A percentile compares a stretch with the other conserved stretches of the same genome.
These are phyloP conservation scores for Erebia epiphron DNA, from an alignment of 2,888 invertebrate genomes.

Conservation along the genomic window DNA sequence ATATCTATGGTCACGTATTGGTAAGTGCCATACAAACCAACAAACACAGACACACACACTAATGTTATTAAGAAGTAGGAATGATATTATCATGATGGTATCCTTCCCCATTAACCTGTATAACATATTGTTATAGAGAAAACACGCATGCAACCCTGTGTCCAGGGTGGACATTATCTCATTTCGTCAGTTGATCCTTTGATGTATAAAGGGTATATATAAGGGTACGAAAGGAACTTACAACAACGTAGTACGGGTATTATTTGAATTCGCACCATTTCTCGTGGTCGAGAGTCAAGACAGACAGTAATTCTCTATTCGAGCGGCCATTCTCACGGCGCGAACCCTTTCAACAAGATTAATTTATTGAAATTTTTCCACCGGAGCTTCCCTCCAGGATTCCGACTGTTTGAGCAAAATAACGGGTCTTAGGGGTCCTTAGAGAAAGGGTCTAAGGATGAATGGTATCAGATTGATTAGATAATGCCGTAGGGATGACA, in stretches of 20 bases:
- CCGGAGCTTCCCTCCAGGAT: constrained; percentile 28
- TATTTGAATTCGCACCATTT: not conserved
- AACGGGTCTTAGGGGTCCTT: constrained; percentile 33
- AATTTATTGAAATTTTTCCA: constrained; percentile 40
- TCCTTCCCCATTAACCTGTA: no score
- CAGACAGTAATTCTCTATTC: not conserved
- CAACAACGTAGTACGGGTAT: not conserved
- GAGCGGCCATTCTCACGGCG: constrained; percentile 29
- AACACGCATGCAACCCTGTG: no score
- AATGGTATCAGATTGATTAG: constrained; percentile 3
- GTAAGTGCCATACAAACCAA: no score
- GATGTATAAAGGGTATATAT: not conserved
- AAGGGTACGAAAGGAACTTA: no score
- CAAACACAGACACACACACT: no score
- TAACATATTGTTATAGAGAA: no score
- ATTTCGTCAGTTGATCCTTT: not conserved
- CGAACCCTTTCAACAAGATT: constrained; percentile 37
- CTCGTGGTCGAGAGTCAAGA: not conserved
- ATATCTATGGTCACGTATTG: no score
- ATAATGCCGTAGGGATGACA: not conserved
- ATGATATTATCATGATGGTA: no score
- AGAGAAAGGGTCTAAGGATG: not conserved
- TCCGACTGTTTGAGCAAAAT: constrained; percentile 26
- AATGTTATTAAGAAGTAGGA: no score
- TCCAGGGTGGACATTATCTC: no score